These are phyloP conservation scores for Caenorhabditis sulstoni DNA, from an alignment of 2,888 invertebrate genomes.

Conservation along the genomic window DNA sequence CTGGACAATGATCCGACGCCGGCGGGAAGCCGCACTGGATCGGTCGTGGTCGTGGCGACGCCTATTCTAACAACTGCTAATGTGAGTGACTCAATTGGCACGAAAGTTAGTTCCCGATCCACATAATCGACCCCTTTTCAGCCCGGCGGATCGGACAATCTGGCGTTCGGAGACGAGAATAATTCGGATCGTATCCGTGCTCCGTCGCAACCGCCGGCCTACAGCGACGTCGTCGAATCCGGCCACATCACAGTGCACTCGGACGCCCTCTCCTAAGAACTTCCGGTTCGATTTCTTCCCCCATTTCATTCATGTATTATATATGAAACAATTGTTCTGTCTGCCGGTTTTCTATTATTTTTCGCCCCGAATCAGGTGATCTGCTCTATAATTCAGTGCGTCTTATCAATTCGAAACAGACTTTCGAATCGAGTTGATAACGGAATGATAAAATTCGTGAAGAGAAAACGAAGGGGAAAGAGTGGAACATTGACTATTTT, in stretches of 20 bases:
- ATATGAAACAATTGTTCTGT: slow-evolving; percentile 30
- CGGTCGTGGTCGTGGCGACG: slow-evolving; percentile 7
- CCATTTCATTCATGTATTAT: slow-evolving; percentile 10
- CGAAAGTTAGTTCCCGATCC: no score
- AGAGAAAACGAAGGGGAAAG: background rate
- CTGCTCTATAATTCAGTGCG: slow-evolving; percentile 6
- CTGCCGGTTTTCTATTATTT: background rate
- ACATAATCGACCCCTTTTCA: background rate
- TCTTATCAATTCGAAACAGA: slow-evolving; percentile 12
- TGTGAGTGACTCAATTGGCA: no score
- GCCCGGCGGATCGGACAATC: slow-evolving; percentile 15
- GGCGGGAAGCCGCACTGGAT: background rate
- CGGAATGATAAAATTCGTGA: slow-evolving; percentile 8
- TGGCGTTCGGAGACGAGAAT: slow-evolving; percentile 28
- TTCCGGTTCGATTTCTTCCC: background rate
- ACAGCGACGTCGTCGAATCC: slow-evolving; percentile 48
- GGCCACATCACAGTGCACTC: slow-evolving; percentile 38
- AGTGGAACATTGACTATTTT: no score
- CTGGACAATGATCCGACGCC: slow-evolving; percentile 15
- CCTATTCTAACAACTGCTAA: slow-evolving; percentile 17
- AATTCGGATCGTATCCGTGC: slow-evolving; percentile 18
- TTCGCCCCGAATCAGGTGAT: slow-evolving; percentile 31
- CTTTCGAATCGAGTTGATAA: slow-evolving; percentile 1
- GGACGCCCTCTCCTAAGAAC: slow-evolving; percentile 35
- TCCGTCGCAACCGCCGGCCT: slow-evolving; percentile 47